A percentile compares a stretch with the other conserved stretches of the same genome.
Conservation (phyloP, 1,140 invertebrate species). For the Triops cancriformis region DNA sequence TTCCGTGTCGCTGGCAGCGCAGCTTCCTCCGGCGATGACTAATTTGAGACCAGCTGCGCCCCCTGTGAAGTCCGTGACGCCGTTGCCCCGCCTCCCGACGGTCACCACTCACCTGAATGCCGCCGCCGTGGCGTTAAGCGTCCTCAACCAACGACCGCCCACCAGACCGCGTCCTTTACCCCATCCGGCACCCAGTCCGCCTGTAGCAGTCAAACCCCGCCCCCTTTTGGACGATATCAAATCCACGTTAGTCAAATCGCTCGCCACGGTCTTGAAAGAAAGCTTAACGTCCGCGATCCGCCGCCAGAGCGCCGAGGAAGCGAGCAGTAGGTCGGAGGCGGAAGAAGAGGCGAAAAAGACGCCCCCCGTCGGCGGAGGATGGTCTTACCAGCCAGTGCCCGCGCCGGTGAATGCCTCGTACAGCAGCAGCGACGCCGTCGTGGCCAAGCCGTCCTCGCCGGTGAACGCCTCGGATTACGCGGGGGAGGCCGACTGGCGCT, state of each 20-base stretch:
- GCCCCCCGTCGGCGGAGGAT: background rate
- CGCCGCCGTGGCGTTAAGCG: slow-evolving; percentile 21
- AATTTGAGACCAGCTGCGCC: background rate
- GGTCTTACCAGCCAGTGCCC: background rate
- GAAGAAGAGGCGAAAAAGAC: background rate
- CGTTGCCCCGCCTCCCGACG: background rate
- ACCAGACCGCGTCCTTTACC: background rate
- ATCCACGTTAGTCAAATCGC: slow-evolving; percentile 16
- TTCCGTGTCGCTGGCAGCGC: background rate
- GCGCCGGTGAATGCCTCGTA: background rate
- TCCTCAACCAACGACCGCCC: slow-evolving; percentile 15
- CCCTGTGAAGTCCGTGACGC: too few species aligned
- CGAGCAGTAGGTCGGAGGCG: background rate
- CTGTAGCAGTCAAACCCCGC: background rate
- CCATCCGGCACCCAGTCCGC: background rate
- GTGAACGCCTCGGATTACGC: background rate
- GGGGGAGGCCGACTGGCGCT: background rate
- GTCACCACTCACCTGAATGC: slow-evolving; percentile 17
- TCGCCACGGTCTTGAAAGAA: slow-evolving; percentile 23
- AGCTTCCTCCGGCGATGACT: background rate
- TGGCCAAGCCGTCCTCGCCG: background rate
- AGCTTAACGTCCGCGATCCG: slow-evolving; percentile 16
- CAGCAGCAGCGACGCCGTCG: too few species aligned
- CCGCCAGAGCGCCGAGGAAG: background rate
- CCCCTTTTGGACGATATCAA: slow-evolving; percentile 23